phyloP scores from a whole-genome alignment of 2,888 invertebrate species.

The Drosophila barbarae region DNA sequence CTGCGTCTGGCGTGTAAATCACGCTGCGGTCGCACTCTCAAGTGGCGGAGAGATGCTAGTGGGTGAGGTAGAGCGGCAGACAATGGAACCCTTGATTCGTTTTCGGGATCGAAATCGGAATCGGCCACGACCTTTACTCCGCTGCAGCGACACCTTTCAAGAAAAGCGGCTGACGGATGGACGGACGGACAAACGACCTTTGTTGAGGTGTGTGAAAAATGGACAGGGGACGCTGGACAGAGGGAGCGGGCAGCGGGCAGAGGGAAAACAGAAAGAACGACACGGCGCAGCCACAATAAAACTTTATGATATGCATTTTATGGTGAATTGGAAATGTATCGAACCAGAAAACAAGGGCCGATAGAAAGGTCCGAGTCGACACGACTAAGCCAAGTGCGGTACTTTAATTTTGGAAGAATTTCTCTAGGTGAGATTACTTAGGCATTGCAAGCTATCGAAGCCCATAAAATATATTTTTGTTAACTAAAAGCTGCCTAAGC shows the following conservation, averaged over 20 bases:
- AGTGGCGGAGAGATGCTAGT: slow-evolving; percentile 52
- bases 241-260: slow-evolving; percentile 3
- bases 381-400: slow-evolving; percentile 27
- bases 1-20: slow-evolving; percentile 67
- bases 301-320: slow-evolving; percentile 72
- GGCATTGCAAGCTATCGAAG: not conserved
- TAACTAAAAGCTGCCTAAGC: no score
- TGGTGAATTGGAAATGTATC: slow-evolving; percentile 65
- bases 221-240: slow-evolving; percentile 40
- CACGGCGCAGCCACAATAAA: slow-evolving; percentile 65
- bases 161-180: slow-evolving; percentile 34
- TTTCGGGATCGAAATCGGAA: slow-evolving; percentile 45
- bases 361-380: slow-evolving; percentile 50
- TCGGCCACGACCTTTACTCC: slow-evolving; percentile 48
- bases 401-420: slow-evolving; percentile 17
- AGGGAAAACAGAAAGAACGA: slow-evolving; percentile 31
- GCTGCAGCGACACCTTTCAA: slow-evolving; percentile 53
- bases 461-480: not conserved
- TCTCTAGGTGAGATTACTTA: not conserved
- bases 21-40: slow-evolving; percentile 75
- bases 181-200: slow-evolving; percentile 60
- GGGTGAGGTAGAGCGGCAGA: slow-evolving; percentile 32
- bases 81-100: slow-evolving; percentile 62
- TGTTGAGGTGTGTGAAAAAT: slow-evolving; percentile 58
- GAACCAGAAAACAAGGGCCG: slow-evolving; percentile 33